Evolutionary conservation across 2,888 invertebrate species (phyloP).

Genomic region (Scaeva pyrastri): DNA sequence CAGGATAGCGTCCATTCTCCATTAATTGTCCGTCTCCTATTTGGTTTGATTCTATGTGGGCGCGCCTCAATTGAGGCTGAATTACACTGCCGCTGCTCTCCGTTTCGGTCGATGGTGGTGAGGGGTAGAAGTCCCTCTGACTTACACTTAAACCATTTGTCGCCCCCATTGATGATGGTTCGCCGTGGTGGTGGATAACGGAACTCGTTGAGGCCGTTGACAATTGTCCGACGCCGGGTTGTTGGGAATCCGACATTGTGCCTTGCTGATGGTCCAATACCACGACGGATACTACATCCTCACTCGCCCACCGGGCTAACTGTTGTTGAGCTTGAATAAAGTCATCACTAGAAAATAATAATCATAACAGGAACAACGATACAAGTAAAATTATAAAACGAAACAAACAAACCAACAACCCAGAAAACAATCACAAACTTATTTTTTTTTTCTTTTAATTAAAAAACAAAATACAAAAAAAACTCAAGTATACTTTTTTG

Average conservation of each 20-base stretch:
- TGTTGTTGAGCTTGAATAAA: constrained; percentile 99
- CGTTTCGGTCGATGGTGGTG: constrained; percentile 85
- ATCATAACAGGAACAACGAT: constrained; percentile 90
- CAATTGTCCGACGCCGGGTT: constrained; percentile 85
- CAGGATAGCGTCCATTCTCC: constrained; percentile 88
- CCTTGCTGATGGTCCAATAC: constrained; percentile 84
- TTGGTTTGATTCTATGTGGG: constrained; percentile 78
- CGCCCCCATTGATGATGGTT: constrained; percentile 79
- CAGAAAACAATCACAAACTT: constrained; percentile 67
- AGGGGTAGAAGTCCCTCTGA: constrained; percentile 85
- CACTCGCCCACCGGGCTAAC: constrained; percentile 97
- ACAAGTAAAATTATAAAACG: constrained; percentile 82
- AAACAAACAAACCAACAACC: constrained; percentile 73
- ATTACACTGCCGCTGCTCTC: constrained; percentile 86
- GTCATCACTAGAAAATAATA: constrained; percentile 98
- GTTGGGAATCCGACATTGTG: constrained; percentile 84
- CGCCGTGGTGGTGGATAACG: constrained; percentile 85
- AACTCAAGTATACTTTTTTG: constrained; percentile 30
- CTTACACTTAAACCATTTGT: constrained; percentile 84
- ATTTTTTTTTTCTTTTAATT: background rate
- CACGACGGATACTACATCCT: constrained; percentile 89
- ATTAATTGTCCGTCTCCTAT: constrained; percentile 85
- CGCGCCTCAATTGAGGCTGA: constrained; percentile 80
- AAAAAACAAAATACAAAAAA: constrained; percentile 28
- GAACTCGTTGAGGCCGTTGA: constrained; percentile 85